phyloP scores from a whole-genome alignment of 92 coral and sea anemone species.

The Ricordea florida region DNA sequence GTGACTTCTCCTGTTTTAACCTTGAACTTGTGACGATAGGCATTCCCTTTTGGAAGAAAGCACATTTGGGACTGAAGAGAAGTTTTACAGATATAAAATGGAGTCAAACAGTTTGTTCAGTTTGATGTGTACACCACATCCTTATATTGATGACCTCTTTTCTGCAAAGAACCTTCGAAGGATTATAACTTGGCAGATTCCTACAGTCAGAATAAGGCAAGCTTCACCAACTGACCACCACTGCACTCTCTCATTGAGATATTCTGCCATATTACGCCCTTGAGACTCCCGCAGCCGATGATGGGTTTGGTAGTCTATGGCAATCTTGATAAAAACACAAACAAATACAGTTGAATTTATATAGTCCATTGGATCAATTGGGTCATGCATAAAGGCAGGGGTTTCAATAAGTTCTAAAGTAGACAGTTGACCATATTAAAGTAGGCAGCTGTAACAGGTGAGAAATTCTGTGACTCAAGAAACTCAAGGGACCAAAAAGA shows the following conservation, averaged over 20 bases:
- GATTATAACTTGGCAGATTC: constrained; percentile 94
- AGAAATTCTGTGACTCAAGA: no score
- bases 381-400: no score
- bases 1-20: no score
- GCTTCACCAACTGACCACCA: constrained; percentile 99
- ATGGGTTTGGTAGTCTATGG: constrained; percentile 95
- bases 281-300: constrained; percentile 90
- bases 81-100: not conserved
- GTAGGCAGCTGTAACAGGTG: no score
- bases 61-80: no score
- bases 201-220: constrained; percentile 79
- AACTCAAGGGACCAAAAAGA: no score
- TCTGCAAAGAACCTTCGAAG: constrained; percentile 96
- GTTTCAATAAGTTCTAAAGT: no score
- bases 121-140: not conserved
- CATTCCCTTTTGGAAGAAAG: no score
- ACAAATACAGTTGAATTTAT: not conserved
- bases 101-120: not conserved
- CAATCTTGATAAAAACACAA: constrained; percentile 63
- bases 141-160: constrained; percentile 91
- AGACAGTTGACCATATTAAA: no score
- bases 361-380: no score
- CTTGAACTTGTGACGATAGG: no score
- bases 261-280: constrained; percentile 95
- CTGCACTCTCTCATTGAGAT: constrained; percentile 96